Evolutionary conservation across 2,113 vertebrate species (phyloP), one percentile per base, ranked within the genome.

Genomic region (Trematomus loennbergii): DNA sequence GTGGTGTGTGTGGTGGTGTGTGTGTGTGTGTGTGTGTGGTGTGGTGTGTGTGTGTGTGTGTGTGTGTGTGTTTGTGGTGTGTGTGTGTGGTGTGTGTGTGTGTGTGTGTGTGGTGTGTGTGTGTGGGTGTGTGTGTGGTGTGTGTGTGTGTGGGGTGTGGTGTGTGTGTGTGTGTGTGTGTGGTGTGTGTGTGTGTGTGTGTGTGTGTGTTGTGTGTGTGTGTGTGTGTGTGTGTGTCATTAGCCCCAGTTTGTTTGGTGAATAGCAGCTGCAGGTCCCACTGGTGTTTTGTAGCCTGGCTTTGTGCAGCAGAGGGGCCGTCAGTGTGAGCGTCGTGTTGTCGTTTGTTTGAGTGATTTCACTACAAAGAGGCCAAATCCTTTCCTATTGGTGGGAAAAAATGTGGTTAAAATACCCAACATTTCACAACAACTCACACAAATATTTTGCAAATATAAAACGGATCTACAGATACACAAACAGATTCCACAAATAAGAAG

Each of bases 221-320:
- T 59, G 58, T n/a, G 45, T 17, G 79, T 53, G 53, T 46, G 73
- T 18, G 72, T 18, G 40, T 22, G 67, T 79, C 89, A 94, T 92
- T 94, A 93, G 90, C 89, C 91, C 84, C 70, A 69, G 89, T 89
- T 91, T 91, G 89, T 94, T 92, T 87, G 83, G 93, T 94, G 89
- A 89, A 92, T 91, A 88, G 91, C 74, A 0, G 87, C 68, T 70
- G 33, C 33, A 36, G 71, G 90, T 93, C 93, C 93, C 91, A 86
- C 85, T 82, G 91, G 93, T 91, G 88, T 85, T 84, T 64, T 69
- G 78, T 67, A 84, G 85, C 59, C 83, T 40, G 83, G 79, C 83
- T 90, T 91, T 91, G 88, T 90, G 84, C 67, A 7, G 77, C 59
- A 62, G 72, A 83, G 84, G 81, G 87, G 78, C 61, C 63, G 16